A percentile compares a stretch with the other conserved stretches of the same genome.
phyloP scores from a whole-genome alignment of 2,888 invertebrate genomes.

The Chorisops tibialis region DNA sequence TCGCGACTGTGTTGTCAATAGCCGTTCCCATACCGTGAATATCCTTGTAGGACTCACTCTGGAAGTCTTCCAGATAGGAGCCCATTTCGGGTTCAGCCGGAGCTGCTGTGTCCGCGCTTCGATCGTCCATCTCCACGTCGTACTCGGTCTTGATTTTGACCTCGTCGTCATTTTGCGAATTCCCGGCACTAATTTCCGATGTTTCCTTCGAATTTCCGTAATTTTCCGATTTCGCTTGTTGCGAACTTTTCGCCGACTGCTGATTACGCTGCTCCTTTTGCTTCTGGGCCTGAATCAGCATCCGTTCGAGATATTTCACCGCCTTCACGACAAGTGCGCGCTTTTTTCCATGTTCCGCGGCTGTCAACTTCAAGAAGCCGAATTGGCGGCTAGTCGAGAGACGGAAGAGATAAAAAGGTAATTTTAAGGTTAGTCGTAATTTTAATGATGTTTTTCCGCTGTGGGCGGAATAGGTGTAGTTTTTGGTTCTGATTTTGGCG shows the following conservation, averaged over 20 bases:
- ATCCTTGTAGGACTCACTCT: too few species aligned
- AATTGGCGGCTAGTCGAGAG: conserved; percentile 75
- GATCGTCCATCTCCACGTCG: conserved; percentile 23
- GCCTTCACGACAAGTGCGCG: conserved; percentile 79
- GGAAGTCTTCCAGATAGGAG: too few species aligned
- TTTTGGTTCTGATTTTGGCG: too few species aligned
- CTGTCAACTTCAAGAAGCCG: conserved; percentile 81
- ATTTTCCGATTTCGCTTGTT: conserved; percentile 11
- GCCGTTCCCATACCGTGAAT: too few species aligned
- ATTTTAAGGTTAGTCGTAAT: background rate
- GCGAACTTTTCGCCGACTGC: background rate
- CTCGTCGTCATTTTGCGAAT: conserved; percentile 13
- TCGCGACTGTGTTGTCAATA: background rate
- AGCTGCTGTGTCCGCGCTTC: background rate
- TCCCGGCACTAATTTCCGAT: conserved; percentile 26
- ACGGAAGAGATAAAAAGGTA: background rate
- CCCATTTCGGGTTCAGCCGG: too few species aligned
- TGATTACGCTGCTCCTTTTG: conserved; percentile 51
- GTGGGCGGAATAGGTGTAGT: background rate
- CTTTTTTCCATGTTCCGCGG: conserved; percentile 76
- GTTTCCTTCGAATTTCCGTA: conserved; percentile 27
- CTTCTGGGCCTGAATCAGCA: conserved; percentile 75
- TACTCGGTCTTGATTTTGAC: conserved; percentile 36
- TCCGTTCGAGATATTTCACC: conserved; percentile 78
- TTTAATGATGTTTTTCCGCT: background rate